These are phyloP conservation scores for Pristionchus entomophagus DNA, from an alignment of 2,888 invertebrate genomes.

Conservation along the genomic window DNA sequence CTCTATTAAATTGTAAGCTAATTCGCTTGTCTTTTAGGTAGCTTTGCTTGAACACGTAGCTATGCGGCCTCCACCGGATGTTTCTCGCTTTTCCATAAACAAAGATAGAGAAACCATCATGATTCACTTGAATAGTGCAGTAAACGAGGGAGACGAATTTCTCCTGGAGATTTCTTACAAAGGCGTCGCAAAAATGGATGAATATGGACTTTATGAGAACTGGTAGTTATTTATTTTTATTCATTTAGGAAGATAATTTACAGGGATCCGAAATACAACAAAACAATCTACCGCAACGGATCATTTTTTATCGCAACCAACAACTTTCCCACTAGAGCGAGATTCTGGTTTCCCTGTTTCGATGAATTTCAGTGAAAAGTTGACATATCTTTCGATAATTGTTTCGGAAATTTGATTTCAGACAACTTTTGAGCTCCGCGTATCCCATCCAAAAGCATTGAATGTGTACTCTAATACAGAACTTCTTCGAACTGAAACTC, in stretches of 20 bases:
- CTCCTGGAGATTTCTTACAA: not conserved
- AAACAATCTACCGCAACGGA: not conserved
- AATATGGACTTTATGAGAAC: not conserved
- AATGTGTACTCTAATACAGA: not conserved
- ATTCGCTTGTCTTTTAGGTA: not conserved
- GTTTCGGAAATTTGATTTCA: not conserved
- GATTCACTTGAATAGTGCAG: not conserved
- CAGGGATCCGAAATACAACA: not conserved
- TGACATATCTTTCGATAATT: not conserved
- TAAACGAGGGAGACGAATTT: not conserved
- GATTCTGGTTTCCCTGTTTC: no score
- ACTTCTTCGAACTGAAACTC: not conserved
- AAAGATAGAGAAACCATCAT: not conserved
- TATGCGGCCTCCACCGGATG: not conserved
- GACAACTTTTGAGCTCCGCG: not conserved
- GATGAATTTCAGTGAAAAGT: not conserved
- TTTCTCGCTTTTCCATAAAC: not conserved
- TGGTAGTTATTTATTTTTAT: not conserved
- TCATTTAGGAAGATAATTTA: not conserved
- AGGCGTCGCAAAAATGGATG: not conserved
- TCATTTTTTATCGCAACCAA: not conserved
- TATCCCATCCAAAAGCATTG: not conserved
- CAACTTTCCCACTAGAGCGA: not conserved
- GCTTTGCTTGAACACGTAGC: not conserved
- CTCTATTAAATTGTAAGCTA: no score